Evolutionary conservation across 2,888 invertebrate genomes (phyloP).

Genomic region (Caenorhabditis angaria): DNA sequence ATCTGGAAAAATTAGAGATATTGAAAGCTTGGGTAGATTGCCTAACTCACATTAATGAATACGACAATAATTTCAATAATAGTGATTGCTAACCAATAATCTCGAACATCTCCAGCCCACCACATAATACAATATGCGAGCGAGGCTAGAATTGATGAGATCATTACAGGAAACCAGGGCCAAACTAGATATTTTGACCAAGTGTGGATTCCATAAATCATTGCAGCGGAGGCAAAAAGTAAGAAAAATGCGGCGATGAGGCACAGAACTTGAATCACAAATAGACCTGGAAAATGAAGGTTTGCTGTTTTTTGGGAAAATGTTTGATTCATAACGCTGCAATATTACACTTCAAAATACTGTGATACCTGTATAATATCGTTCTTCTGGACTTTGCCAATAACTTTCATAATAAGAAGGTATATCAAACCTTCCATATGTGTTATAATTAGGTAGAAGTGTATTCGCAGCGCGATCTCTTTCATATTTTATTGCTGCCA

Average conservation of each 20-base stretch:
- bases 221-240: conserved; percentile 67
- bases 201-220: conserved; percentile 71
- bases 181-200: conserved; percentile 69
- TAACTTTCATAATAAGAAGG: conserved; percentile 71
- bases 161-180: conserved; percentile 71
- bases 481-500: conserved; percentile 71
- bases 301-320: too few species aligned
- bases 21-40: not conserved
- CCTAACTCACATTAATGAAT: conserved; percentile 65
- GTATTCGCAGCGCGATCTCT: conserved; percentile 70
- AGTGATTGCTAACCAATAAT: conserved; percentile 71
- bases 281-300: conserved; percentile 69
- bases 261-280: conserved; percentile 71
- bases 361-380: conserved; percentile 65
- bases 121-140: conserved; percentile 71
- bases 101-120: conserved; percentile 71
- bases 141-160: conserved; percentile 64
- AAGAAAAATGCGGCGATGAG: conserved; percentile 71
- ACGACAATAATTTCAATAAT: conserved; percentile 70
- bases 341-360: too few species aligned
- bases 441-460: conserved; percentile 70
- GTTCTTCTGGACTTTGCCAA: conserved; percentile 68
- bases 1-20: conserved; percentile 36
- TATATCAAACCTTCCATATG: conserved; percentile 68
- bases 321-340: not conserved